Percentiles rank a stretch among this genome's conserved stretches.
These are phyloP conservation scores for Cosmopolites sordidus DNA, from an alignment of 2,888 invertebrate species.

Conservation along the genomic window DNA sequence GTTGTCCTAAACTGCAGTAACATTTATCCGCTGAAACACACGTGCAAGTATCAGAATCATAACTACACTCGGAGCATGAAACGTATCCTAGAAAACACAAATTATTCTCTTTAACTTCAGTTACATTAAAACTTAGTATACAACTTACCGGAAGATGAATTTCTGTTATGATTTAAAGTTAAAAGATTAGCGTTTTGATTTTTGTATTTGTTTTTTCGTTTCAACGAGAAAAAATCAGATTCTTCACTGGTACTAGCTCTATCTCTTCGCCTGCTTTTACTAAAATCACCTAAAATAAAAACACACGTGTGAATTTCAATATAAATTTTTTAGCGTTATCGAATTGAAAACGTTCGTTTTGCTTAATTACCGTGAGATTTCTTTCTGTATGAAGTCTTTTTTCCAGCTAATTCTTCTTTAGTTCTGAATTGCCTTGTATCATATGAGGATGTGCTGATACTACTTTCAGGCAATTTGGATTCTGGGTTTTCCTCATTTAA, in stretches of 20 bases:
- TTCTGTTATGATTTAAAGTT: conserved; percentile 21
- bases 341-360: background rate
- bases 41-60: conserved; percentile 79
- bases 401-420: conserved; percentile 49
- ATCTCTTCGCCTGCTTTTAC: conserved; percentile 27
- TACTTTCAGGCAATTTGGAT: conserved; percentile 52
- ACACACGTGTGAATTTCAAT: background rate
- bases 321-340: background rate
- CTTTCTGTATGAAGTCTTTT: conserved; percentile 40
- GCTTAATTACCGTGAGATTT: conserved; percentile 26
- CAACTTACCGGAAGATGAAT: conserved; percentile 34
- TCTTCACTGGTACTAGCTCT: conserved; percentile 49
- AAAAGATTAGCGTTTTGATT: conserved; percentile 28
- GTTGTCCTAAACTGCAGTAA: conserved; percentile 72
- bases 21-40: conserved; percentile 75
- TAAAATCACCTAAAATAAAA: conserved; percentile 15
- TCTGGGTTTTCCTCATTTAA: conserved; percentile 11
- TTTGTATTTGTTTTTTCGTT: conserved; percentile 39
- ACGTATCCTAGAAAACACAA: conserved; percentile 55
- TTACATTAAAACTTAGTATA: no score
- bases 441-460: conserved; percentile 60
- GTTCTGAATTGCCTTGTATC: conserved; percentile 60
- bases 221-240: conserved; percentile 49
- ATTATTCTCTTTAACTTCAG: no score
- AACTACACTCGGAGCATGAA: conserved; percentile 82